phyloP scores from a whole-genome alignment of 2,113 vertebrate species.

The Bos indicus region DNA sequence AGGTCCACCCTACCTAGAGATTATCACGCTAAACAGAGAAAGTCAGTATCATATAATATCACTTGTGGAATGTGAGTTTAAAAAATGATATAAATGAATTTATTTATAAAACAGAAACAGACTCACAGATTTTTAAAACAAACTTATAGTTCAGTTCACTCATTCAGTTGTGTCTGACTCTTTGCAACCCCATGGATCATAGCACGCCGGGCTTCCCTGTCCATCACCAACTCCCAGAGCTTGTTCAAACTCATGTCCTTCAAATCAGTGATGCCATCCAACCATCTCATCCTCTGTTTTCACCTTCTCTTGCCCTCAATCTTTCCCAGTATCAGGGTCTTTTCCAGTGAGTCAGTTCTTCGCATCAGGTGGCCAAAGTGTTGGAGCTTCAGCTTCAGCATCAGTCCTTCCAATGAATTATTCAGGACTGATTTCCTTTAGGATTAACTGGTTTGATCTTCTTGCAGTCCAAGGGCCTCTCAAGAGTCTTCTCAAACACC shows the following conservation, averaged over 20 bases:
- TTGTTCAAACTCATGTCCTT: background rate
- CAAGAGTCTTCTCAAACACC: background rate
- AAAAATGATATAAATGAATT: background rate
- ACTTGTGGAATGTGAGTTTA: background rate
- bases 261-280: rapidly evolving
- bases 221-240: background rate
- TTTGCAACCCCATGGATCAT: background rate
- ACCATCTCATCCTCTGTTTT: background rate
- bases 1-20: background rate
- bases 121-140: background rate
- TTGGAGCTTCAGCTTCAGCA: background rate
- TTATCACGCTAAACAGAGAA: background rate
- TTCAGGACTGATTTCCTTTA: background rate
- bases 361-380: background rate
- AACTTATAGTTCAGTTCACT: background rate
- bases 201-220: background rate
- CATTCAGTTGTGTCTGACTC: background rate
- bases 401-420: background rate
- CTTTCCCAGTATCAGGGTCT: background rate
- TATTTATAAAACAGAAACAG: background rate
- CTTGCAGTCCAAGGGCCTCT: background rate
- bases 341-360: background rate
- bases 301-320: background rate
- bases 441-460: background rate
- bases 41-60: background rate